These are phyloP conservation scores for Chloropsis cyanopogon DNA, from an alignment of 2,113 vertebrate species.

Conservation along the genomic window DNA sequence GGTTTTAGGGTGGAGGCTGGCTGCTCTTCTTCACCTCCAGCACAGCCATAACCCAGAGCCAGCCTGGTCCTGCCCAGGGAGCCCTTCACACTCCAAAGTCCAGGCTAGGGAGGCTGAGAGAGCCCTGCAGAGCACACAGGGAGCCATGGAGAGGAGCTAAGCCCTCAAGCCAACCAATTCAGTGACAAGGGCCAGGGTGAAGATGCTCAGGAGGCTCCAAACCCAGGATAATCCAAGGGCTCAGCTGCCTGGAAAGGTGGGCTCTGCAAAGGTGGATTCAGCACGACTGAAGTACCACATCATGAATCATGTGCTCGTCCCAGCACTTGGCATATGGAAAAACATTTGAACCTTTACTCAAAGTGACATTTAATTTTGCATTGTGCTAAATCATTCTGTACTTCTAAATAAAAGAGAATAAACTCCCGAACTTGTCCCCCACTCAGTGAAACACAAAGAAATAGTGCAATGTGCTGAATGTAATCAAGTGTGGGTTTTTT, in stretches of 20 bases:
- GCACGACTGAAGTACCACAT: not conserved
- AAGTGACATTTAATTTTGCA: not conserved
- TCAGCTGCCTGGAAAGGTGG: not conserved
- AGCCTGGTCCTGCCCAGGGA: not conserved
- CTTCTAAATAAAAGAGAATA: not conserved
- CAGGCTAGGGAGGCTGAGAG: not conserved
- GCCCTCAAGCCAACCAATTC: too few relatives aligned
- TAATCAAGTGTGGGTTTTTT: not conserved
- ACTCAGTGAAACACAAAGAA: not conserved
- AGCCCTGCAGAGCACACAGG: not conserved
- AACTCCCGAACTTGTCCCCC: not conserved
- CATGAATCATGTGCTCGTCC: not conserved
- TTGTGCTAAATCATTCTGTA: not conserved
- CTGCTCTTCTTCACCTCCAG: not conserved
- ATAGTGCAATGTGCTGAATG: not conserved
- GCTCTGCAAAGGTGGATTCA: not conserved
- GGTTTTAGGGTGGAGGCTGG: not conserved
- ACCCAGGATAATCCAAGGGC: not conserved
- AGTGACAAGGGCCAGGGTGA: not conserved
- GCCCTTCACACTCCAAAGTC: fast-evolving
- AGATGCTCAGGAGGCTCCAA: not conserved
- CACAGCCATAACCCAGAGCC: not conserved
- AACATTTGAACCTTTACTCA: not conserved
- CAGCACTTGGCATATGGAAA: not conserved
- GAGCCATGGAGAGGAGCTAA: not conserved